Evolutionary conservation across 2,888 invertebrate species (phyloP).

Genomic region (Bugulina stolonifera): DNA sequence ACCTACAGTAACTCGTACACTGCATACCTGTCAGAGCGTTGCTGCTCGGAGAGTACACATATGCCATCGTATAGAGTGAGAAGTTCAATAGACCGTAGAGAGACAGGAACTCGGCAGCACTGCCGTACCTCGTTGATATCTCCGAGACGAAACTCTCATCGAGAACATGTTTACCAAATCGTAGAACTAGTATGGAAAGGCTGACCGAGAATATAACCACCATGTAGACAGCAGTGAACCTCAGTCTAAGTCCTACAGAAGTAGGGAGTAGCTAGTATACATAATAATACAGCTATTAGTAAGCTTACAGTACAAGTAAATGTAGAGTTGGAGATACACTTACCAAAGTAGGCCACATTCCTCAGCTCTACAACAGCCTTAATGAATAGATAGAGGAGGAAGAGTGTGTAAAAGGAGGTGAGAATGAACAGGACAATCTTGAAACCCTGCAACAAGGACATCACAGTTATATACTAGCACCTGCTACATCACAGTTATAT

Average conservation of each 20-base stretch:
- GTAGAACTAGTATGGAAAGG: slow-evolving; percentile 68
- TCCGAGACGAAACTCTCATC: slow-evolving; percentile 91
- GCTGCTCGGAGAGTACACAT: slow-evolving; percentile 80
- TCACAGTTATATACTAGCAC: neutral
- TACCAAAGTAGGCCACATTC: slow-evolving; percentile 96
- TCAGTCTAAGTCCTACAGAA: slow-evolving; percentile 76
- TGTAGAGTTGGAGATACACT: slow-evolving; percentile 44
- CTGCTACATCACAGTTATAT: no score
- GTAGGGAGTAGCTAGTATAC: neutral
- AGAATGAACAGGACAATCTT: slow-evolving; percentile 84
- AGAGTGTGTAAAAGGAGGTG: slow-evolving; percentile 76
- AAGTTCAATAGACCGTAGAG: slow-evolving; percentile 89
- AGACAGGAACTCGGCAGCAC: slow-evolving; percentile 91
- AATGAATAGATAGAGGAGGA: slow-evolving; percentile 74
- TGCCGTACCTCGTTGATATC: slow-evolving; percentile 77
- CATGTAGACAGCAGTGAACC: slow-evolving; percentile 81
- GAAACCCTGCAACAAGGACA: slow-evolving; percentile 64
- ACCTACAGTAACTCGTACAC: no score
- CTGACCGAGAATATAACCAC: slow-evolving; percentile 71
- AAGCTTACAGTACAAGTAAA: neutral
- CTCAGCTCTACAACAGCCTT: slow-evolving; percentile 88
- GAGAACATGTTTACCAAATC: slow-evolving; percentile 81
- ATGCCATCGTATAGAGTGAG: slow-evolving; percentile 86
- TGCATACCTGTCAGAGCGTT: slow-evolving; percentile 74
- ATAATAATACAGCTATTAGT: neutral